phyloP scores from a whole-genome alignment of 2,888 invertebrate genomes.

The Halictus quadricinctus region DNA sequence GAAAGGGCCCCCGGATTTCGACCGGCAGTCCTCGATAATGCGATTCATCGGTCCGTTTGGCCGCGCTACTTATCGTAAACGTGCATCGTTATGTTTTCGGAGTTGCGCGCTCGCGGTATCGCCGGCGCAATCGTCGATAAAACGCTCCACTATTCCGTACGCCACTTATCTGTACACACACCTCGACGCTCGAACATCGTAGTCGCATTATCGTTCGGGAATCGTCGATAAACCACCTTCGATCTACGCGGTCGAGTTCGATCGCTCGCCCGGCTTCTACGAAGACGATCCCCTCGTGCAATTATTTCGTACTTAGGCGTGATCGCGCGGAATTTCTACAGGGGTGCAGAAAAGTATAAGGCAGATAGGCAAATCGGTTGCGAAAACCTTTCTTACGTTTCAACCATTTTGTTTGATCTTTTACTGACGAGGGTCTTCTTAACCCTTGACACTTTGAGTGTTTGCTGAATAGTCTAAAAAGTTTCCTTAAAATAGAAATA shows the following conservation, averaged over 20 bases:
- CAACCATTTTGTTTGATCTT: too few relatives aligned
- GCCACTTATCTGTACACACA: constrained; percentile 39
- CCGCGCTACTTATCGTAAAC: constrained; percentile 39
- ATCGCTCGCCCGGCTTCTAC: background rate
- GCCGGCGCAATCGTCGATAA: constrained; percentile 46
- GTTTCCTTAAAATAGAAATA: too few relatives aligned
- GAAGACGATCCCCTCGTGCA: background rate
- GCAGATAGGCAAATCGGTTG: too few relatives aligned
- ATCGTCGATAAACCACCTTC: constrained; percentile 30
- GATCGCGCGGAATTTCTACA: too few relatives aligned
- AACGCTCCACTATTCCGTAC: constrained; percentile 32
- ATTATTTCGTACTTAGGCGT: background rate
- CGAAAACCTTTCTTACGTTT: too few relatives aligned
- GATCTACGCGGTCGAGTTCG: constrained; percentile 8
- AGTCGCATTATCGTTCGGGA: constrained; percentile 44
- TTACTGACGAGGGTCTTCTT: too few relatives aligned
- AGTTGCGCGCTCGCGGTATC: constrained; percentile 33
- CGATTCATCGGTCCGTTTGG: constrained; percentile 26
- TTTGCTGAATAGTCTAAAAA: too few relatives aligned
- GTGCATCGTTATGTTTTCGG: constrained; percentile 46
- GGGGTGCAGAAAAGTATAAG: too few relatives aligned
- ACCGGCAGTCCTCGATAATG: constrained; percentile 10
- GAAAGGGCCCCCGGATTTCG: background rate
- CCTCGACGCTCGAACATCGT: constrained; percentile 39
- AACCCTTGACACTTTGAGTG: too few relatives aligned